phyloP scores from a whole-genome alignment of 1,140 invertebrate genomes.

The Drosophila orena region DNA sequence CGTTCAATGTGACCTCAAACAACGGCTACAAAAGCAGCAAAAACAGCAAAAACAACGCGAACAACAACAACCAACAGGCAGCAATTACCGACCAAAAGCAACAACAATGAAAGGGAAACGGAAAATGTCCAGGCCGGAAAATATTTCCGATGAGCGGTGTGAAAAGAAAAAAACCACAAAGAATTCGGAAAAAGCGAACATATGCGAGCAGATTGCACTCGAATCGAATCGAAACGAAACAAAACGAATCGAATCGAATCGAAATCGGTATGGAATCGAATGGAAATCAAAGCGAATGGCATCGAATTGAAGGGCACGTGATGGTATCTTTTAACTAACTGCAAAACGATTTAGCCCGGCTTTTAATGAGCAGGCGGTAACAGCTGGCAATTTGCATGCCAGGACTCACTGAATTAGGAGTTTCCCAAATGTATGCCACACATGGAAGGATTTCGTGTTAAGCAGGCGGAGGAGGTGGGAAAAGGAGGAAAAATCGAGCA shows the following conservation, averaged over 20 bases:
- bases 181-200: slow-evolving; percentile 32
- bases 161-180: slow-evolving; percentile 23
- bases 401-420: background rate
- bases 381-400: slow-evolving; percentile 9
- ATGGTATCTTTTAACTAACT: slow-evolving; percentile 18
- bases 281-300: slow-evolving; percentile 14
- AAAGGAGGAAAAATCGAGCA: background rate
- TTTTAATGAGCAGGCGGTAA: slow-evolving; percentile 1
- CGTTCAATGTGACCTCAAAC: slow-evolving; percentile 73
- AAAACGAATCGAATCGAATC: background rate
- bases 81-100: slow-evolving; percentile 23
- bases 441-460: background rate
- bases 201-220: slow-evolving; percentile 32
- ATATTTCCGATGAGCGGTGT: slow-evolving; percentile 29
- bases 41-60: slow-evolving; percentile 12
- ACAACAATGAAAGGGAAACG: slow-evolving; percentile 43
- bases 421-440: too few species aligned
- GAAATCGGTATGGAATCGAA: slow-evolving; percentile 10
- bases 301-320: slow-evolving; percentile 1
- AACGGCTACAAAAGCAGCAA: slow-evolving; percentile 45
- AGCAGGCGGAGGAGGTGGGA: background rate
- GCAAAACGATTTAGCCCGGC: background rate
- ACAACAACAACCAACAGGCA: slow-evolving; percentile 44
- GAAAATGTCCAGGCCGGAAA: slow-evolving; percentile 35
- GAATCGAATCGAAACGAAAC: slow-evolving; percentile 5